phyloP scores from a whole-genome alignment of 2,888 invertebrate genomes.

The Tachina lurida region DNA sequence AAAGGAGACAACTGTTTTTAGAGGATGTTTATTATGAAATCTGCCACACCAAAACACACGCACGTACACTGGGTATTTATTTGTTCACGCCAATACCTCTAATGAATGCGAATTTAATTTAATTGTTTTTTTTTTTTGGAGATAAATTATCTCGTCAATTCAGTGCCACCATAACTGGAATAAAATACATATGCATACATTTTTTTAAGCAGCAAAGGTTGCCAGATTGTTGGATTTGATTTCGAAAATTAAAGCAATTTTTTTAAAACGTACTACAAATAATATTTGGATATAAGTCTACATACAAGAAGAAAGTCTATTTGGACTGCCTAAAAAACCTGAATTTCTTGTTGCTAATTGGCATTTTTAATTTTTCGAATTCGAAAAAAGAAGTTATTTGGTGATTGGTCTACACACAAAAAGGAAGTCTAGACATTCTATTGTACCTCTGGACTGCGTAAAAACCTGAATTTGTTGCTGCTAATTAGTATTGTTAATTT shows the following conservation, averaged over 20 bases:
- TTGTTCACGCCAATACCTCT: conserved; percentile 31
- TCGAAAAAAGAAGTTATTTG: neutral
- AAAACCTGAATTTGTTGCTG: too few relatives aligned
- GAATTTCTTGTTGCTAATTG: too few relatives aligned
- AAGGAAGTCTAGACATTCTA: too few relatives aligned
- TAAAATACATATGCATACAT: neutral
- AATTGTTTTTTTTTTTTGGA: conserved; percentile 67
- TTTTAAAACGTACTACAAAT: neutral
- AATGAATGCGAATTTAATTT: conserved; percentile 64
- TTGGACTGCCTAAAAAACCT: too few relatives aligned
- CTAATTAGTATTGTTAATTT: too few relatives aligned
- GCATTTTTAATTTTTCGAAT: neutral
- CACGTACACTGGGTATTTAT: neutral
- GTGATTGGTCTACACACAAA: too few relatives aligned
- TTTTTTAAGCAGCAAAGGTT: neutral
- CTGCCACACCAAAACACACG: conserved; percentile 42
- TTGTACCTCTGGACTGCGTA: too few relatives aligned
- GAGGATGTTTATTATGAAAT: conserved; percentile 63
- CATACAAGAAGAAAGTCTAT: too few relatives aligned
- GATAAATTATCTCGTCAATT: conserved; percentile 72
- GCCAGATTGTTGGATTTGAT: neutral
- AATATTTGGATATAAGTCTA: too few relatives aligned
- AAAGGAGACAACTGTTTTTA: conserved; percentile 64
- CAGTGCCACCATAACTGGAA: conserved; percentile 42
- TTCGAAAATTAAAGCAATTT: neutral